Evolutionary conservation across 2,113 vertebrate species (phyloP).

Genomic region (Paedocypris sp.): DNA sequence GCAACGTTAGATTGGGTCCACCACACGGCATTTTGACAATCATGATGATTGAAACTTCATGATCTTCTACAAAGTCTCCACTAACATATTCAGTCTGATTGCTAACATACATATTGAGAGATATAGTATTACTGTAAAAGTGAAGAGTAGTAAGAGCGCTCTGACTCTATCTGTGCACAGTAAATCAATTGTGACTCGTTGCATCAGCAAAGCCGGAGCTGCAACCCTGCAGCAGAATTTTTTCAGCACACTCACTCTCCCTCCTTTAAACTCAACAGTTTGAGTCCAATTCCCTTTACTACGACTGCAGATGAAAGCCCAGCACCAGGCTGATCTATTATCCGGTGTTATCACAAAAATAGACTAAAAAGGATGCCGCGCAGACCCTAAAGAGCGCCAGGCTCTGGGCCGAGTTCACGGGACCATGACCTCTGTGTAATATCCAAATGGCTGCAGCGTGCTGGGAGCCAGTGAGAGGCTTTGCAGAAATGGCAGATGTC

Average conservation of each 20-base stretch:
- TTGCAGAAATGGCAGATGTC: conserved; percentile 13
- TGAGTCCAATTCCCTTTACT: background rate
- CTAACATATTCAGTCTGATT: background rate
- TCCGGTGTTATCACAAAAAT: background rate
- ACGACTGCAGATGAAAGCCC: background rate
- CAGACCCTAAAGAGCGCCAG: background rate
- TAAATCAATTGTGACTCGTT: conserved; percentile 27
- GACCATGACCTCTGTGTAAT: background rate
- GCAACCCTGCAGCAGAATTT: conserved; percentile 20
- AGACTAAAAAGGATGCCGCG: too few species aligned
- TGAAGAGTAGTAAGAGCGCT: background rate
- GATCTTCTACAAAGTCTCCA: conserved; percentile 7
- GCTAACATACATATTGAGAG: background rate
- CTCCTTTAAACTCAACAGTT: conserved; percentile 1
- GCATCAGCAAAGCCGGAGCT: conserved; percentile 32
- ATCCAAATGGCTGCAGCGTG: background rate
- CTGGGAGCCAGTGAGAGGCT: background rate
- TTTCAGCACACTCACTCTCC: background rate
- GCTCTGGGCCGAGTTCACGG: background rate
- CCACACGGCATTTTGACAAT: conserved; percentile 30
- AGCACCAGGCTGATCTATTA: background rate
- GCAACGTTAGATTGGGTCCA: conserved; percentile 35
- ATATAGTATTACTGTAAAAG: background rate
- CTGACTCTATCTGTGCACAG: conserved; percentile 4
- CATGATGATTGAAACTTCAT: conserved; percentile 23